These are phyloP conservation scores for Mus spicilegus DNA, from an alignment of 2,113 vertebrate genomes.

Conservation along the genomic window DNA sequence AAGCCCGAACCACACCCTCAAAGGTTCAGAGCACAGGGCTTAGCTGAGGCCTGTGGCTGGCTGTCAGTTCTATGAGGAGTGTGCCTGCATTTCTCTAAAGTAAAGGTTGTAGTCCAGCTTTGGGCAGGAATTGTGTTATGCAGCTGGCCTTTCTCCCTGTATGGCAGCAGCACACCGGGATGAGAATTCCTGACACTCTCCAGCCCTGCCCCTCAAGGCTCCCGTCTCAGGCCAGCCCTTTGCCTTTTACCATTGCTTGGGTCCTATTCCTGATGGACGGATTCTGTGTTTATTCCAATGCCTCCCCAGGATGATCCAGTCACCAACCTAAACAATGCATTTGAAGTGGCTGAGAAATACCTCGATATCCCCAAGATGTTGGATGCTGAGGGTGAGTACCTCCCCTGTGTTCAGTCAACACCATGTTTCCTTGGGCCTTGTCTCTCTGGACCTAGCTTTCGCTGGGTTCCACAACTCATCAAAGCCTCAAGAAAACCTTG, in stretches of 20 bases:
- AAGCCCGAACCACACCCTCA: neutral
- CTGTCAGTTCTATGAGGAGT: neutral
- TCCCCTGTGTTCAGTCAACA: neutral
- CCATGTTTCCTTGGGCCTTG: no score
- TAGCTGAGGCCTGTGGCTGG: neutral
- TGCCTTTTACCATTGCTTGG: neutral
- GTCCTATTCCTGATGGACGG: neutral
- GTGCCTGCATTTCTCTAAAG: neutral
- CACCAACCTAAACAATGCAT: slow-evolving; percentile 95
- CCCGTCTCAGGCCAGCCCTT: neutral
- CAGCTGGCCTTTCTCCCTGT: neutral
- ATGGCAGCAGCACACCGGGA: neutral
- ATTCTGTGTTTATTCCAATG: neutral
- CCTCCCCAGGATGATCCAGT: slow-evolving; percentile 92
- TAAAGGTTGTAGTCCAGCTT: neutral
- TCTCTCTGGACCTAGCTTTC: neutral
- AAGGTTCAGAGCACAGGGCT: neutral
- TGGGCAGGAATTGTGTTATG: neutral
- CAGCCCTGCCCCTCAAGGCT: neutral
- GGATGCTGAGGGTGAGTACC: slow-evolving; percentile 91
- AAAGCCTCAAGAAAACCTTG: neutral
- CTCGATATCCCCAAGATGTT: slow-evolving; percentile 96
- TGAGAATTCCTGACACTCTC: neutral
- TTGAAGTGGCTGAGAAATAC: slow-evolving; percentile 95
- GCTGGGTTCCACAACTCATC: rapidly evolving